A percentile compares a stretch with the other conserved stretches of the same genome.
Conservation (phyloP, 2,888 invertebrate species). For the Himalopsyche kuldschensis region DNA sequence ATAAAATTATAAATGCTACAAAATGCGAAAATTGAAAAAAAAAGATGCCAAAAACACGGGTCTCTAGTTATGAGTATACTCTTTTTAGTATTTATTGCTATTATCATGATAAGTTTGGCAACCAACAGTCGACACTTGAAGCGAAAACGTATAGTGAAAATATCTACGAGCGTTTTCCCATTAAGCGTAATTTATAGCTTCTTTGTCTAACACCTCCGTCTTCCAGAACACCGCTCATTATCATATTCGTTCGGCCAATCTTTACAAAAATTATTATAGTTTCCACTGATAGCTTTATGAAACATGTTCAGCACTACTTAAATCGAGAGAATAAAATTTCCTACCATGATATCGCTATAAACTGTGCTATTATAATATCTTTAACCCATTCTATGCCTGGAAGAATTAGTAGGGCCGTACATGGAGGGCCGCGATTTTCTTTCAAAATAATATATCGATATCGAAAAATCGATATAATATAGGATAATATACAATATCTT, state of each 20-base stretch:
- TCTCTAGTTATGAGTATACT: not conserved
- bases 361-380: not conserved
- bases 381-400: too few relatives aligned
- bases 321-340: not conserved
- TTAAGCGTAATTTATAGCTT: conserved; percentile 31
- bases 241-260: conserved; percentile 38
- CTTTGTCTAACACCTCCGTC: conserved; percentile 24
- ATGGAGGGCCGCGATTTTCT: too few relatives aligned
- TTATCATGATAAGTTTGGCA: not conserved
- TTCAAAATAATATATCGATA: too few relatives aligned
- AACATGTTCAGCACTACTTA: not conserved
- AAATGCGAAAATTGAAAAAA: too few relatives aligned
- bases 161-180: conserved; percentile 1
- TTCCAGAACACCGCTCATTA: conserved; percentile 25
- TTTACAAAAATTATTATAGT: conserved; percentile 27
- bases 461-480: too few relatives aligned
- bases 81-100: not conserved
- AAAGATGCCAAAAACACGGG: too few relatives aligned
- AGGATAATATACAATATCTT: too few relatives aligned
- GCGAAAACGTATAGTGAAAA: not conserved
- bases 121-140: not conserved
- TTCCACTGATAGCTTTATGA: not conserved
- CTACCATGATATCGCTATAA: not conserved
- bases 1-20: too few relatives aligned
- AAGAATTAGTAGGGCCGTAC: too few relatives aligned